A percentile compares a stretch with the other conserved stretches of the same genome.
phyloP scores from a whole-genome alignment of 2,888 invertebrate species.

The Tigriopus californicus region DNA sequence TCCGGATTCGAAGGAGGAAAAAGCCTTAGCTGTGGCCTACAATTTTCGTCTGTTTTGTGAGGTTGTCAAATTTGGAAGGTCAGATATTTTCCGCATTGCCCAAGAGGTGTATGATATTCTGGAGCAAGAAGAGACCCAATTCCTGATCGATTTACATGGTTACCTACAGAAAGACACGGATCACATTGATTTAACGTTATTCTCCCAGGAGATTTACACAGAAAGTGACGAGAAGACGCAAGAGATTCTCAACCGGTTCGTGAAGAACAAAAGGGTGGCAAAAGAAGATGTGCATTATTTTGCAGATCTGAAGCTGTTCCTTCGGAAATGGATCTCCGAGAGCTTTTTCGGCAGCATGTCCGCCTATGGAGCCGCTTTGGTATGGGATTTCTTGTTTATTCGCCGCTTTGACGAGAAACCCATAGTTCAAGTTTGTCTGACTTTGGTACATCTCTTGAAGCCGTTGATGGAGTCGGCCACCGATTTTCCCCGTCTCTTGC shows the following conservation, averaged over 20 bases:
- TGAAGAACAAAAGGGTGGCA: neutral
- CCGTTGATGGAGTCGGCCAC: neutral
- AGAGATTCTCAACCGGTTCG: neutral
- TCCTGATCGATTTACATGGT: neutral
- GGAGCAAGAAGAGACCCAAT: neutral
- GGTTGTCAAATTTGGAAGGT: neutral
- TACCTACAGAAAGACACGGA: neutral
- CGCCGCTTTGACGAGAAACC: neutral
- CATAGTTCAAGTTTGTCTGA: slow-evolving; percentile 18
- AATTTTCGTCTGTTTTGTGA: neutral
- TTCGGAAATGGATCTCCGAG: neutral
- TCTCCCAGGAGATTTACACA: neutral
- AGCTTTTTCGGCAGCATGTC: neutral
- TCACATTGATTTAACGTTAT: neutral
- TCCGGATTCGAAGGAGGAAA: neutral
- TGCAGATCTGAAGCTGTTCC: neutral
- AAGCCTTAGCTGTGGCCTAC: neutral
- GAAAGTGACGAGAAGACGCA: neutral
- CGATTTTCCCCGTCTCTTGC: neutral
- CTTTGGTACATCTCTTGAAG: slow-evolving; percentile 18
- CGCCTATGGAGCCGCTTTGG: neutral
- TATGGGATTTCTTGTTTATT: neutral
- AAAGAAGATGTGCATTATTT: neutral
- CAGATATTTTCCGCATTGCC: neutral
- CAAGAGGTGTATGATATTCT: neutral